Conservation (phyloP, 92 coral and sea anemone genomes). For the Parazoanthus darwini region DNA sequence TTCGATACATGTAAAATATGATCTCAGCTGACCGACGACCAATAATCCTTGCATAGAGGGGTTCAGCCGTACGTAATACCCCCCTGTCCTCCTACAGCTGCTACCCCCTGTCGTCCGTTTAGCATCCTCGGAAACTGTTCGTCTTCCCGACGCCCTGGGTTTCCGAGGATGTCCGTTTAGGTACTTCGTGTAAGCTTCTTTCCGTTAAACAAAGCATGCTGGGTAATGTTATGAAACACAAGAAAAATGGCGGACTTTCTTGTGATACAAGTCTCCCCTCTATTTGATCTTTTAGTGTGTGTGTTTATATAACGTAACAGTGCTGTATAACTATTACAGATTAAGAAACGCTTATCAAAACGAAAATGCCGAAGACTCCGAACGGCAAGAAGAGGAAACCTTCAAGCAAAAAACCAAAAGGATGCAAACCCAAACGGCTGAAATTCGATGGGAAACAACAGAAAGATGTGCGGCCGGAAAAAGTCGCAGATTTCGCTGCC, state of each 20-base stretch:
- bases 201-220: slow-evolving; percentile 51
- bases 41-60: too few relatives aligned
- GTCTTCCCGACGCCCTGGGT: too few relatives aligned
- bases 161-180: neutral
- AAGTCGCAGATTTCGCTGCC: neutral
- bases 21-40: too few relatives aligned
- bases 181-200: neutral
- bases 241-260: slow-evolving; percentile 76
- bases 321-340: neutral
- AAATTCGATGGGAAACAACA: slow-evolving; percentile 52
- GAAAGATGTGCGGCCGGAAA: neutral
- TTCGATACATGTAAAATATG: too few relatives aligned
- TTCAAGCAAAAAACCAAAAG: slow-evolving; percentile 49
- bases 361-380: slow-evolving; percentile 82
- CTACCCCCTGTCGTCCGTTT: too few relatives aligned
- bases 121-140: too few relatives aligned
- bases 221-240: slow-evolving; percentile 63
- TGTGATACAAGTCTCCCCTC: neutral
- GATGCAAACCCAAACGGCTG: slow-evolving; percentile 51
- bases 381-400: slow-evolving; percentile 73
- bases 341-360: neutral
- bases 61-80: too few relatives aligned
- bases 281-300: neutral
- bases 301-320: neutral
- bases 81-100: too few relatives aligned